Conservation (phyloP, 2,888 invertebrate genomes). For the Fragum fragum region DNA sequence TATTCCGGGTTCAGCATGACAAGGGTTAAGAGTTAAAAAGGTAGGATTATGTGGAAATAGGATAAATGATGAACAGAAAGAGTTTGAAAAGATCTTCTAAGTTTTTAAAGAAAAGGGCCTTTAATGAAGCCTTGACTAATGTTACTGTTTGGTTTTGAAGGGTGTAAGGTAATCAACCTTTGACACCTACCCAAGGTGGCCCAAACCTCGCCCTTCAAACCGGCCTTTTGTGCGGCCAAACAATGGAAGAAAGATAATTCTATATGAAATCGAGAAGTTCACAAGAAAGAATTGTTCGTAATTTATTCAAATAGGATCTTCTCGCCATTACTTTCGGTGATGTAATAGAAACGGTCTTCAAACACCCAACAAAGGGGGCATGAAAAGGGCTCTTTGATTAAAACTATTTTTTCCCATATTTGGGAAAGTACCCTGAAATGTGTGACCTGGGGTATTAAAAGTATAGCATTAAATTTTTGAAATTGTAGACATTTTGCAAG, state of each 20-base stretch:
- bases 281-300: slow-evolving; percentile 18
- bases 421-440: slow-evolving; percentile 1
- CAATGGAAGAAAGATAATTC: slow-evolving; percentile 28
- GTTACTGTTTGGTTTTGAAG: background rate
- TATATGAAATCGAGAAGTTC: slow-evolving; percentile 24
- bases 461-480: slow-evolving; percentile 42
- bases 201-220: slow-evolving; percentile 7
- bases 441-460: slow-evolving; percentile 34
- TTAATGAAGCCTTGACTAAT: background rate
- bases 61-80: too few relatives aligned
- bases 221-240: background rate
- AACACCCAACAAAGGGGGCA: slow-evolving; percentile 22
- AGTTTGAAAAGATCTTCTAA: too few relatives aligned
- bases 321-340: slow-evolving; percentile 40
- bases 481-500: slow-evolving; percentile 32
- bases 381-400: slow-evolving; percentile 19
- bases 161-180: slow-evolving; percentile 16
- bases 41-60: too few relatives aligned
- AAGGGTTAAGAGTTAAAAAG: too few relatives aligned
- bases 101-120: background rate
- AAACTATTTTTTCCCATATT: slow-evolving; percentile 16
- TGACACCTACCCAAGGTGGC: slow-evolving; percentile 27
- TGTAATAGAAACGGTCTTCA: slow-evolving; percentile 49
- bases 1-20: too few relatives aligned
- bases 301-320: slow-evolving; percentile 31